Base-by-base conservation (phyloP, 2,888 invertebrate species). In the Embidobia sp. region DNA sequence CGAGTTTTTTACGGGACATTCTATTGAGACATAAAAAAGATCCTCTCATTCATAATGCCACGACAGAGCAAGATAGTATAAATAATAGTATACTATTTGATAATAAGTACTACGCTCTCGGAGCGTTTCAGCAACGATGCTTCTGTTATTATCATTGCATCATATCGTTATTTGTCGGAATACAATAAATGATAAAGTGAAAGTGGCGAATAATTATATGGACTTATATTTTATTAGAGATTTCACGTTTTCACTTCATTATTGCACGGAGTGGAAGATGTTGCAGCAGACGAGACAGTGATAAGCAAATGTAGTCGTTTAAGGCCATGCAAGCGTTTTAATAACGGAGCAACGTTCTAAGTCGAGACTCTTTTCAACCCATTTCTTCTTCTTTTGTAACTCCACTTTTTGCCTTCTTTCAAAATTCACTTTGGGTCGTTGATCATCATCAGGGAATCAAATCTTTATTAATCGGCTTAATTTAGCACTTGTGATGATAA, bases 161-260 rank as follows among this genome's bases (percentile, higher is more conserved):
- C 55, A 69, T 16, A 19, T 46, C 35, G 26, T 59, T 37, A 49
- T 49, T 57, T 26, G 55, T 49, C 57, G 13, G 31, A 33, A 40
- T 49, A 55, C 49, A 57, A 67, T 48, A 37, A 67, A 67, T 48
- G 57, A 66, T 55, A 55, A 67, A 57, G 67, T 57, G 67, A 67
- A 67, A 67, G 67, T 48, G 29, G 15, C 37, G 19, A 48, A 33
- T 67, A 57, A 67, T 69, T 69, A 49, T 11, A 31, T 16, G 57
- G 27, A 31, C 57, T 51, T 42, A 44, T 18, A 66, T 53, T 66
- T 64, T 70, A 67, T 53, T 48, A 33, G 13, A 44, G 55, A 55
- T 67, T 67, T 53, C 67, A 48, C 67, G 13, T 46, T 67, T 67
- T 66, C 53, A 51, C 64, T 42, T 31, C 19, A 27, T 59, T 35